Conservation (phyloP, 2,888 invertebrate species). For the Phania funesta region DNA sequence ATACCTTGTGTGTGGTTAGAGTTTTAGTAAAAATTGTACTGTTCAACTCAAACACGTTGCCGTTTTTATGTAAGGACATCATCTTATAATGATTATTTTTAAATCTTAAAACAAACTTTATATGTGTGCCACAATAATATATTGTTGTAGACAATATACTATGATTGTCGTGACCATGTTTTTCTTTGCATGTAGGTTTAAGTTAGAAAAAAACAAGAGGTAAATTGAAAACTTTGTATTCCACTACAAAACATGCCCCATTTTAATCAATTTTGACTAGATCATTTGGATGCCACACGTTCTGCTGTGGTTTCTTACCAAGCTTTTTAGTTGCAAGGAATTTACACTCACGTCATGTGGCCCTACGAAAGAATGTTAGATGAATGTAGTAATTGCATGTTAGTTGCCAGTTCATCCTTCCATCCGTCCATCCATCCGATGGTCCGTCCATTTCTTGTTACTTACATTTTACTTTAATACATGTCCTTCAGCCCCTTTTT, state of each 20-base stretch:
- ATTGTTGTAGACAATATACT: too few species aligned
- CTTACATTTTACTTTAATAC: conserved; percentile 47
- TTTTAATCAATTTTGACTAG: conserved; percentile 31
- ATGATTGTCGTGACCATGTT: neutral
- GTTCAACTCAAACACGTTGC: too few species aligned
- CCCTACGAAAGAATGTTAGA: conserved; percentile 11
- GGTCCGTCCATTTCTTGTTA: conserved; percentile 25
- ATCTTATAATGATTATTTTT: too few species aligned
- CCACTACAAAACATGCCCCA: conserved; percentile 21
- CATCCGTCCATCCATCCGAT: neutral
- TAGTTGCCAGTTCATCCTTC: conserved; percentile 11
- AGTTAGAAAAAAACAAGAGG: neutral
- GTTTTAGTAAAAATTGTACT: too few species aligned
- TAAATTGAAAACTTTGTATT: neutral
- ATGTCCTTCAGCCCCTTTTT: conserved; percentile 49
- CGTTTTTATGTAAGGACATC: too few species aligned
- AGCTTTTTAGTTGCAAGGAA: conserved; percentile 54
- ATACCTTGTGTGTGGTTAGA: too few species aligned
- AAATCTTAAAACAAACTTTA: too few species aligned
- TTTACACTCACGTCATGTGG: conserved; percentile 39
- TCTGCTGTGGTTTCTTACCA: conserved; percentile 55
- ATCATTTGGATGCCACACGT: conserved; percentile 61
- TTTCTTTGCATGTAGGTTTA: too few species aligned
- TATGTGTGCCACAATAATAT: too few species aligned
- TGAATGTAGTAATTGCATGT: conserved; percentile 51